Conservation (phyloP, 2,797 vertebrate genomes). For the Hippoglossus hippoglossus region DNA sequence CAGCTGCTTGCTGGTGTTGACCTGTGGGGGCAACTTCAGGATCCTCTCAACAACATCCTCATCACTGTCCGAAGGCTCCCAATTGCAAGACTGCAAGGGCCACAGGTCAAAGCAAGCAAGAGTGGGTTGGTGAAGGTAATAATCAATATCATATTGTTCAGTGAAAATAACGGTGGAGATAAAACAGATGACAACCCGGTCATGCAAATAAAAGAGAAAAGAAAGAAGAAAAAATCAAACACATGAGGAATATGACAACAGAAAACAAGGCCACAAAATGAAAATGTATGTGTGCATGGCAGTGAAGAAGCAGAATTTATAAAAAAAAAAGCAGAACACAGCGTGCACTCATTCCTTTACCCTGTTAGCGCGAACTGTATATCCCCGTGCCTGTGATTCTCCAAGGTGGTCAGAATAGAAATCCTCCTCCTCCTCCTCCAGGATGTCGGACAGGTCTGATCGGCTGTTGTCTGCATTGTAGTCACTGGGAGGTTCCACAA, state of each 20-base stretch:
- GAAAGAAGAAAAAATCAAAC: slow-evolving; percentile 61
- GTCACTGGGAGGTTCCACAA: slow-evolving; percentile 79
- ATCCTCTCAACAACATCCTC: slow-evolving; percentile 94
- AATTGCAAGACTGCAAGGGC: slow-evolving; percentile 72
- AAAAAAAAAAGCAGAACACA: slow-evolving; percentile 38
- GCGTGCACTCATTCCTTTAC: slow-evolving; percentile 67
- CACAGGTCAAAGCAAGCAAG: slow-evolving; percentile 51
- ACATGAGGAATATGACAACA: slow-evolving; percentile 37
- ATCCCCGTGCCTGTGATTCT: slow-evolving; percentile 75
- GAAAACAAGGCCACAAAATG: slow-evolving; percentile 39
- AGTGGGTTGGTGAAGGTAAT: slow-evolving; percentile 41
- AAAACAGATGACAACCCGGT: slow-evolving; percentile 48
- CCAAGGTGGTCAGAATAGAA: slow-evolving; percentile 83
- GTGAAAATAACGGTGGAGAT: slow-evolving; percentile 42
- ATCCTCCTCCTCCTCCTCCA: slow-evolving; percentile 97
- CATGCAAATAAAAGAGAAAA: slow-evolving; percentile 61
- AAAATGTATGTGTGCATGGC: slow-evolving; percentile 19
- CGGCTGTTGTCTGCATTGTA: slow-evolving; percentile 89
- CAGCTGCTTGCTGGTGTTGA: slow-evolving; percentile 87
- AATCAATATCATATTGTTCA: slow-evolving; percentile 30
- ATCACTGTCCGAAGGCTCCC: slow-evolving; percentile 90
- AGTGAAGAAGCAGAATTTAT: slow-evolving; percentile 12
- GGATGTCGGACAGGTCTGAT: slow-evolving; percentile 97
- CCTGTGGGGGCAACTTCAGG: slow-evolving; percentile 90
- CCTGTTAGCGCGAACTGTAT: slow-evolving; percentile 68